phyloP scores from a whole-genome alignment of 2,797 vertebrate species.

The Muraenolepis orangiensis region DNA sequence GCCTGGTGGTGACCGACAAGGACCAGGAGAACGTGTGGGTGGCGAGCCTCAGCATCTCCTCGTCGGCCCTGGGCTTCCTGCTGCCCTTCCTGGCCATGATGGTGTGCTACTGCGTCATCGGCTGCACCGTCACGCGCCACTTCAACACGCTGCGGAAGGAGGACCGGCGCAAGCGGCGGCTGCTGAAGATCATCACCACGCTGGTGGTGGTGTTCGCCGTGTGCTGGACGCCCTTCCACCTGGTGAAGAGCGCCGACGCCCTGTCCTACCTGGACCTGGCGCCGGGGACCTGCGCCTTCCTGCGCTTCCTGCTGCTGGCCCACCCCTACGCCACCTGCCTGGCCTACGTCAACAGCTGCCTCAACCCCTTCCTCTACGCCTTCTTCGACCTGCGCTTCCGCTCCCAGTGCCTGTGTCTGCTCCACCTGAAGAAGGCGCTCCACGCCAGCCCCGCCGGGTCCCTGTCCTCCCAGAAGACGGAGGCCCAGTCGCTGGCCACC shows the following conservation, averaged over 20 bases:
- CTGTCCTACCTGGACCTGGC: conserved; percentile 79
- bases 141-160: conserved; percentile 78
- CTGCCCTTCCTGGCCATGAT: conserved; percentile 85
- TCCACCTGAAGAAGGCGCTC: conserved; percentile 76
- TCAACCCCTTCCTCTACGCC: conserved; percentile 88
- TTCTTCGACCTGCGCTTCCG: conserved; percentile 86
- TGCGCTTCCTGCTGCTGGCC: conserved; percentile 73
- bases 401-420: conserved; percentile 78
- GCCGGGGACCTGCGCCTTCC: conserved; percentile 59
- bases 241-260: conserved; percentile 78
- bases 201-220: conserved; percentile 83
- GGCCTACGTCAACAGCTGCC: conserved; percentile 88
- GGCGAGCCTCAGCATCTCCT: conserved; percentile 78
- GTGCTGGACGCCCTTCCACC: conserved; percentile 89
- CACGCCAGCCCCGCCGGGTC: conserved; percentile 72
- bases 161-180: conserved; percentile 75
- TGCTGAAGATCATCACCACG: conserved; percentile 84
- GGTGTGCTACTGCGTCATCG: conserved; percentile 81
- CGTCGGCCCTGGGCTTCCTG: conserved; percentile 81
- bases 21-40: conserved; percentile 72
- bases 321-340: conserved; percentile 86
- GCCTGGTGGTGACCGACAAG: conserved; percentile 54
- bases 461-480: conserved; percentile 82
- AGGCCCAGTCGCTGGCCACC: conserved; percentile 77
- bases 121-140: conserved; percentile 77